phyloP scores from a whole-genome alignment of 1,140 invertebrate genomes.

The Stegodyphus dumicola region DNA sequence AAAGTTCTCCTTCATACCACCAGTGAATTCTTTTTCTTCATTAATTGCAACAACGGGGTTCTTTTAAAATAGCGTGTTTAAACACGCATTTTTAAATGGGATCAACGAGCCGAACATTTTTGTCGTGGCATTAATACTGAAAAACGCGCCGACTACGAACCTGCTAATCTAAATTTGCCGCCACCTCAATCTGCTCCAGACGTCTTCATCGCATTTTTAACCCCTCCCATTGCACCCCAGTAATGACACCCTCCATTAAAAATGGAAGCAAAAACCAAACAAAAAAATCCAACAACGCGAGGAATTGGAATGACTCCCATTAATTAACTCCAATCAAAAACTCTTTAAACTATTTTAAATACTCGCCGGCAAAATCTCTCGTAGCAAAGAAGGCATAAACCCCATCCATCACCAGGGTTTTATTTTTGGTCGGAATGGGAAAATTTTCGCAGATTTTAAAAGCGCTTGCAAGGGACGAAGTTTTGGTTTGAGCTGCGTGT shows the following conservation, averaged over 20 bases:
- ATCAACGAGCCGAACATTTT: not conserved
- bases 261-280: slow-evolving; percentile 8
- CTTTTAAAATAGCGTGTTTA: not conserved
- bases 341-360: slow-evolving; percentile 20
- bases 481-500: too few species aligned
- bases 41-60: not conserved
- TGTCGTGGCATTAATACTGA: not conserved
- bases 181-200: slow-evolving; percentile 1
- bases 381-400: not conserved
- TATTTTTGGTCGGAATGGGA: not conserved
- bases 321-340: slow-evolving; percentile 12
- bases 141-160: not conserved
- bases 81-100: not conserved
- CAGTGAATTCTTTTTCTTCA: not conserved
- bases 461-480: not conserved
- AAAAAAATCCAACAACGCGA: not conserved
- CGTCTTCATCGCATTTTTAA: not conserved
- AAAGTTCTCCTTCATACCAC: not conserved
- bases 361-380: not conserved
- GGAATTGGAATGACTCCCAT: slow-evolving; percentile 4
- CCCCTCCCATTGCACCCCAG: not conserved
- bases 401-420: not conserved
- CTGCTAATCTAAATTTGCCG: not conserved
- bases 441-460: slow-evolving; percentile 9
- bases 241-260: slow-evolving; percentile 13